Conservation (phyloP, 2,113 vertebrate genomes). For the Cochlearius cochlearius region DNA sequence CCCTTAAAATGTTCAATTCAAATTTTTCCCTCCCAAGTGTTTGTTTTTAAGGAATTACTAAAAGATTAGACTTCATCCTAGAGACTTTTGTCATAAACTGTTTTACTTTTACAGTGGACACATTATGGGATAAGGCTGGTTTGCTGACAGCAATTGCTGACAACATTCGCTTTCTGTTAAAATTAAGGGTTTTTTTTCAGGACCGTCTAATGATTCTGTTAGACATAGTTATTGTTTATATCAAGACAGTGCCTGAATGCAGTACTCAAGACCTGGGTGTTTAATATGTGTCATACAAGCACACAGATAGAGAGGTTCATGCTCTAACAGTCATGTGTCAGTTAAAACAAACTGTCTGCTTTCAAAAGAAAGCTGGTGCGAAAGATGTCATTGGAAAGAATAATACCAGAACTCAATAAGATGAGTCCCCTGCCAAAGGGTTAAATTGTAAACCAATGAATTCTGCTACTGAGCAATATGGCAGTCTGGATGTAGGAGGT, state of each 20-base stretch:
- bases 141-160: not conserved
- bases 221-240: not conserved
- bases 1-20: not conserved
- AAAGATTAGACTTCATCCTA: not conserved
- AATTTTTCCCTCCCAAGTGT: not conserved
- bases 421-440: not conserved
- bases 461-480: not conserved
- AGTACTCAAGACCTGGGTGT: not conserved
- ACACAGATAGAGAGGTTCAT: not conserved
- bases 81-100: not conserved
- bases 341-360: not conserved
- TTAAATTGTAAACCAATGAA: not conserved
- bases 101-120: not conserved
- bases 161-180: not conserved
- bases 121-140: not conserved
- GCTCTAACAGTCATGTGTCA: not conserved
- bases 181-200: not conserved
- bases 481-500: not conserved
- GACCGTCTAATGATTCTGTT: not conserved
- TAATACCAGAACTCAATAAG: not conserved
- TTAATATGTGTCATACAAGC: not conserved
- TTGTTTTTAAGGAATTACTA: not conserved
- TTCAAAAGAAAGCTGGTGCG: not conserved
- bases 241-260: not conserved
- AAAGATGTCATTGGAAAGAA: not conserved